Evolutionary conservation across 2,888 invertebrate species (phyloP), one percentile per base, ranked within the genome.

Genomic region (Gordius sp.): DNA sequence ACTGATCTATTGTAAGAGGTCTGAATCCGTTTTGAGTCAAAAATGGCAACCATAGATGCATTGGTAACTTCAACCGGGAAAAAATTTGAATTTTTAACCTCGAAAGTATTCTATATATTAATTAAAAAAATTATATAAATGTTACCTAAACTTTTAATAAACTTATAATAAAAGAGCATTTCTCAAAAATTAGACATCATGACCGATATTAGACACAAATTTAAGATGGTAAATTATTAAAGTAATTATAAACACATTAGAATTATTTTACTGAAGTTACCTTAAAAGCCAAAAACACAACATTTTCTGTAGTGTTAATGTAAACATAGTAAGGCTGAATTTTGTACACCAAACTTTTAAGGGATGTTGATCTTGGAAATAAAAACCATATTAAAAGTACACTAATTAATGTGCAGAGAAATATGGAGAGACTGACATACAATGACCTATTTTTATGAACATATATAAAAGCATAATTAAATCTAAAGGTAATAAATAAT

Each of bases 401-500:
- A 54, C 55, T 54, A 4, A 54, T 13, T 2, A 54, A 4, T n/a
- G 28, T 27, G 27, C 55, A 54, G 20, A 54, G 8, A 8, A 54
- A 23, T 16, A 54, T 28, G 2, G 55, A 54, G 4, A 54, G 27
- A 16, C 13, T 27, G 4, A 54, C 55, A 20, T 54, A 54, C 23
- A 54, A 27, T 26, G 20, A 16, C 65, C 65, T 66, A 62, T 65
- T 61, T 54, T 64, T 60, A 8, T 65, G 65, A 58, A 64, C 63
- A 2, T 65, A 60, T 56, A 65, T 58, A 25, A 64, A 63, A 60
- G 65, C 66, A 59, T 61, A 61, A 60, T 65, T 61, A 8, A 65
- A 65, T 57, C 66, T 66, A 52, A 66, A 58, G 1, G 66, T 66
- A 18, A 66, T 64, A n/a, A 66, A 61, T 57, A 47, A n/a, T 47